Evolutionary conservation across 1,140 invertebrate genomes (phyloP).

Genomic region (Dendrolimus punctatus): DNA sequence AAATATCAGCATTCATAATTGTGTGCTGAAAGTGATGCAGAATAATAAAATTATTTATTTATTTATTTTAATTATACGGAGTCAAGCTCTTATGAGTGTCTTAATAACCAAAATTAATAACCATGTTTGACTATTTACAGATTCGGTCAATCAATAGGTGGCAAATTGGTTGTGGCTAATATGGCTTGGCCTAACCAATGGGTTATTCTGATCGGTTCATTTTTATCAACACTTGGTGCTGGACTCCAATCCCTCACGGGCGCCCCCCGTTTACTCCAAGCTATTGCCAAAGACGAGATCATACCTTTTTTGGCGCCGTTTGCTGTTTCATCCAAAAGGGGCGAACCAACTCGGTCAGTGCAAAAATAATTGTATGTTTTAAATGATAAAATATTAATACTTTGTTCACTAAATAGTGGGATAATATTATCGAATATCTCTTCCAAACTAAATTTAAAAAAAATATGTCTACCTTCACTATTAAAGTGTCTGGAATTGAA

Average conservation of each 20-base stretch:
- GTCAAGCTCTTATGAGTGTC: too few species aligned
- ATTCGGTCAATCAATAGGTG: constrained; percentile 96
- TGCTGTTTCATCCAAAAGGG: constrained; percentile 90
- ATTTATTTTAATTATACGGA: too few species aligned
- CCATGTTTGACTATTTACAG: constrained; percentile 66
- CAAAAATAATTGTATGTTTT: background rate
- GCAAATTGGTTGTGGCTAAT: constrained; percentile 94
- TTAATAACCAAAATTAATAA: too few species aligned
- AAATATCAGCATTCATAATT: too few species aligned
- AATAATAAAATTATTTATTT: too few species aligned
- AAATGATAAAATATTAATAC: too few species aligned
- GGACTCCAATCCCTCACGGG: constrained; percentile 98
- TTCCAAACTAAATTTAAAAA: too few species aligned
- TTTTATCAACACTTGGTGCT: constrained; percentile 97
- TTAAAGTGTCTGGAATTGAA: too few species aligned
- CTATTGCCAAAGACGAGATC: constrained; percentile 97
- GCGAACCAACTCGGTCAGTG: constrained; percentile 87
- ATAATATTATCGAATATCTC: too few species aligned
- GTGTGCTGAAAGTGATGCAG: too few species aligned
- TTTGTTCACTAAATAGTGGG: too few species aligned
- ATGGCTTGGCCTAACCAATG: constrained; percentile 98
- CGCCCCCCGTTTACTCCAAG: constrained; percentile 89
- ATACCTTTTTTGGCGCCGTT: constrained; percentile 96
- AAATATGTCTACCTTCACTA: too few species aligned
- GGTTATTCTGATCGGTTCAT: constrained; percentile 98